Evolutionary conservation across 2,888 invertebrate species (phyloP).

Genomic region (Incurvaria masculella): DNA sequence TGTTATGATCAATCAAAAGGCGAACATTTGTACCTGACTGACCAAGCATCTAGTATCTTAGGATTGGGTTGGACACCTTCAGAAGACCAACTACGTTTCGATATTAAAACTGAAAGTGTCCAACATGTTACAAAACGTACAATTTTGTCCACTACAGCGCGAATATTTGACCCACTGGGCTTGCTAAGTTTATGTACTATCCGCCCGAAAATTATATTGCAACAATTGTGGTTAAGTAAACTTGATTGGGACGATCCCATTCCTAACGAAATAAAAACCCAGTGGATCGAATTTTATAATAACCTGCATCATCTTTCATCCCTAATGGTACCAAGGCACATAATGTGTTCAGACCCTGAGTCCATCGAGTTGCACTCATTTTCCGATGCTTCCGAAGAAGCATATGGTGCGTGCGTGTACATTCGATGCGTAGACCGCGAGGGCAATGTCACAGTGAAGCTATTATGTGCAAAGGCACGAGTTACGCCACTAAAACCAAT

Average conservation of each 20-base stretch:
- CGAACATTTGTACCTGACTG: too few relatives aligned
- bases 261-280: constrained; percentile 8
- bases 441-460: constrained; percentile 7
- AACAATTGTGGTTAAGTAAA: constrained; percentile 18
- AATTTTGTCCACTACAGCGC: constrained; percentile 16
- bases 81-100: too few relatives aligned
- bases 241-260: constrained; percentile 18
- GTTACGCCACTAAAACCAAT: constrained; percentile 18
- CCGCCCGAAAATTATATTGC: constrained; percentile 18
- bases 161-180: constrained; percentile 19
- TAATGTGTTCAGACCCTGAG: not conserved
- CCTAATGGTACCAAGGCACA: too few relatives aligned
- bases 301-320: too few relatives aligned
- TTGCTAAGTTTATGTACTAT: constrained; percentile 15
- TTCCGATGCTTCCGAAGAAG: constrained; percentile 16
- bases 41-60: too few relatives aligned
- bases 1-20: too few relatives aligned
- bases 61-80: too few relatives aligned
- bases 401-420: constrained; percentile 18
- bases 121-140: constrained; percentile 18
- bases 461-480: constrained; percentile 19
- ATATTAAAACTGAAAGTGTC: too few relatives aligned
- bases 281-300: constrained; percentile 8
- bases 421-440: constrained; percentile 9
- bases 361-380: constrained; percentile 17